phyloP scores from a whole-genome alignment of 1,140 invertebrate genomes.

The Drosophila novamexicana region DNA sequence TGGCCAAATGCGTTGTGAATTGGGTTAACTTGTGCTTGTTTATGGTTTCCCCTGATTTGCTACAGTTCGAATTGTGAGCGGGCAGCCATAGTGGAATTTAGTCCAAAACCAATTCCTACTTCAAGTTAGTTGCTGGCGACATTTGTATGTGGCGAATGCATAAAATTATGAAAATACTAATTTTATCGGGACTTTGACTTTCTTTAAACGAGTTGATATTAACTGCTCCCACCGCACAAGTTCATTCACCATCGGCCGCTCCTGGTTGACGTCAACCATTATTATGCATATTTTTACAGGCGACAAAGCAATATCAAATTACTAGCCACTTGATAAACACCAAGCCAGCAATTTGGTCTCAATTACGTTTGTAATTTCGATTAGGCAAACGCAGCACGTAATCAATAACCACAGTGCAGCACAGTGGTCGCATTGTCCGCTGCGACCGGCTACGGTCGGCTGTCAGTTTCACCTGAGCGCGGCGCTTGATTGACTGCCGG shows the following conservation, averaged over 20 bases:
- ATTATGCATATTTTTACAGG: conserved; percentile 65
- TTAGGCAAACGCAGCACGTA: conserved; percentile 74
- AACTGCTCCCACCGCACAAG: conserved; percentile 35
- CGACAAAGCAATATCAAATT: conserved; percentile 49
- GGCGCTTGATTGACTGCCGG: conserved; percentile 52
- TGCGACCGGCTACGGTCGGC: conserved; percentile 1
- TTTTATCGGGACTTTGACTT: conserved; percentile 49
- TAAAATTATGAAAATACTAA: conserved; percentile 35
- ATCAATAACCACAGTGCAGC: conserved; percentile 58
- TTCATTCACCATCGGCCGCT: conserved; percentile 64
- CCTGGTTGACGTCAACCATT: conserved; percentile 21
- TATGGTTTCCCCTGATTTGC: conserved; percentile 17
- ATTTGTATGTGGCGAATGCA: conserved; percentile 18
- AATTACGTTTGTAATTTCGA: conserved; percentile 53
- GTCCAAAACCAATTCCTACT: conserved; percentile 28
- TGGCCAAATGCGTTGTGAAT: conserved; percentile 51
- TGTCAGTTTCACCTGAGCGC: conserved; percentile 60
- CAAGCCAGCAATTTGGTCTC: conserved; percentile 53
- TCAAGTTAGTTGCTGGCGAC: conserved; percentile 52
- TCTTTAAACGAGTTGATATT: conserved; percentile 36
- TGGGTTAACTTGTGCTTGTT: conserved; percentile 62
- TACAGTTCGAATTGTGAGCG: conserved; percentile 6
- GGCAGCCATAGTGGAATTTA: conserved; percentile 11
- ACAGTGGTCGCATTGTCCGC: not conserved
- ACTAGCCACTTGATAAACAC: conserved; percentile 43